Evolutionary conservation across 2,113 vertebrate genomes (phyloP).

Genomic region (Vulpes ferrilata): DNA sequence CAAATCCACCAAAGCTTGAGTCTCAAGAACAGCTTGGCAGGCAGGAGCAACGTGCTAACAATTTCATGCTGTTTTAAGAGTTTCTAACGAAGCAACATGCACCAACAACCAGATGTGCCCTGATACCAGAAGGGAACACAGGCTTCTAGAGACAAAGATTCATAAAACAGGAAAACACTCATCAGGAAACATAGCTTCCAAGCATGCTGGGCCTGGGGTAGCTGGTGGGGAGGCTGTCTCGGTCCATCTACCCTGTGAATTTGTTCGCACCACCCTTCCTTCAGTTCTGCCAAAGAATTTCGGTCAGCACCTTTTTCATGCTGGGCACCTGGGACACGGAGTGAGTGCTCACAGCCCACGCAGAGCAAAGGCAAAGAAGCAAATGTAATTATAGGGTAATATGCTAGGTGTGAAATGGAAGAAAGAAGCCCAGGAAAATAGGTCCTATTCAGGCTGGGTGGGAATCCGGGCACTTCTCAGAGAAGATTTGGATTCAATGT

Average conservation of each 20-base stretch:
- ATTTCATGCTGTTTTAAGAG: constrained; percentile 84
- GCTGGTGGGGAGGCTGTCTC: neutral
- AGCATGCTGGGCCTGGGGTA: neutral
- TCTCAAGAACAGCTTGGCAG: constrained; percentile 76
- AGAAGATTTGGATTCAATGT: neutral
- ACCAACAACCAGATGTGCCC: constrained; percentile 83
- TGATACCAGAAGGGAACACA: constrained; percentile 65
- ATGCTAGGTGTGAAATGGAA: neutral
- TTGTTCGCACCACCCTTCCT: neutral
- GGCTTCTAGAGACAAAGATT: constrained; percentile 72
- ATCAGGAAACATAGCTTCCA: constrained; percentile 67
- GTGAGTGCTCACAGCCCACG: neutral
- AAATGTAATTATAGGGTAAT: neutral
- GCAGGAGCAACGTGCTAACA: constrained; percentile 80
- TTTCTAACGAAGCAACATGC: constrained; percentile 82
- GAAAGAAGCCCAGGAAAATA: neutral
- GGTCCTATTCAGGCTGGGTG: neutral
- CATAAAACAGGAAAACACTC: constrained; percentile 78
- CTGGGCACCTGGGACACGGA: neutral
- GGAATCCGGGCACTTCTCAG: neutral
- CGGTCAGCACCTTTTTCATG: neutral
- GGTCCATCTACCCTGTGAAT: neutral
- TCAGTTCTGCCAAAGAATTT: neutral
- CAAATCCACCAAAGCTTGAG: constrained; percentile 73
- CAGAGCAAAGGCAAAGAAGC: neutral